Conservation (phyloP, 2,797 vertebrate genomes). For the Epinephelus coioides region DNA sequence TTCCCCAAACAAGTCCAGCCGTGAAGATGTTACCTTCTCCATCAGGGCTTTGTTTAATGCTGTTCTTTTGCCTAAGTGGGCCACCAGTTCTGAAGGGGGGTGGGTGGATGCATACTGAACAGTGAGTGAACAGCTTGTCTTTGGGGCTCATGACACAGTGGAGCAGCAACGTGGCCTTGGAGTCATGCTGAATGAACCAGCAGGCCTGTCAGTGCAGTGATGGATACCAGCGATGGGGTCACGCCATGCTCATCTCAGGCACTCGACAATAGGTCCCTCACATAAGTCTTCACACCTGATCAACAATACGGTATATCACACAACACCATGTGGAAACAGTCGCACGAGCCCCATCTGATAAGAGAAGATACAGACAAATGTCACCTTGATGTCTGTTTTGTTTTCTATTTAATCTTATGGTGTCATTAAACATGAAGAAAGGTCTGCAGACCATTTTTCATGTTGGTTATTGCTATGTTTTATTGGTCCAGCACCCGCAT, state of each 20-base stretch:
- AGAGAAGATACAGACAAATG: constrained; percentile 18
- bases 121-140: constrained; percentile 65
- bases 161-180: constrained; percentile 79
- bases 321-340: constrained; percentile 55
- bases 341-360: constrained; percentile 29
- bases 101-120: constrained; percentile 25
- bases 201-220: constrained; percentile 79
- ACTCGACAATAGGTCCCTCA: constrained; percentile 54
- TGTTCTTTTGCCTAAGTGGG: constrained; percentile 30
- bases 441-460: too few species aligned
- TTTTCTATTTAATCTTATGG: background rate
- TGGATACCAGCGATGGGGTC: constrained; percentile 76
- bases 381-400: constrained; percentile 30
- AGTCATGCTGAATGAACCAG: constrained; percentile 73
- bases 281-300: constrained; percentile 71
- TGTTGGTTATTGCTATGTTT: too few species aligned
- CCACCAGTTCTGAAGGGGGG: constrained; percentile 31
- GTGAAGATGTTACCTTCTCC: background rate
- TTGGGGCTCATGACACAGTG: constrained; percentile 76
- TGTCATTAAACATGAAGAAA: background rate
- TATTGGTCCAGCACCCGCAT: too few species aligned
- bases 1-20: background rate
- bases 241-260: constrained; percentile 50
- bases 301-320: constrained; percentile 45
- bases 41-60: background rate